Evolutionary conservation across 2,888 invertebrate species (phyloP), one percentile per base, ranked within the genome.

Genomic region (Blera fallax): DNA sequence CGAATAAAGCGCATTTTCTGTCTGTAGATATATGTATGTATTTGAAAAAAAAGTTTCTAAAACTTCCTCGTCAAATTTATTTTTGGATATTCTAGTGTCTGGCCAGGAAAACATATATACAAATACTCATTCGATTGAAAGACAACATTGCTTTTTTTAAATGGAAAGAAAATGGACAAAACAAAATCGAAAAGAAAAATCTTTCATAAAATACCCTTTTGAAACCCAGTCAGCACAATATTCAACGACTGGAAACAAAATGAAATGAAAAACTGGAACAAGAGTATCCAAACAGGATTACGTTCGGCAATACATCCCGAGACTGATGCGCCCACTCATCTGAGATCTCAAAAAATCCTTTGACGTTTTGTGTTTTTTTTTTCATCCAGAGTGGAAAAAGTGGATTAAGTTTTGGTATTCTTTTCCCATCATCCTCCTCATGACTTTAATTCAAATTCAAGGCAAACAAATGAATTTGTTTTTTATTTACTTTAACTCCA

Each of bases 401-500:
- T 14, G 29, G 29, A 62, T 62, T 29, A 45, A 43, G 27, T 48
- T 48, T 50, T 21, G 50, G 3, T n/a, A 24, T 27, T 50, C 11
- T 27, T 50, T n/a, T 27, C 5, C 62, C 62, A 45, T 45, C 29
- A n/a, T 7, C 18, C 11, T 18, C 11, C 4, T 21, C 64, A 3
- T 45, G 18, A 29, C 48, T 64, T 48, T 48, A 48, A 64, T 64
- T 48, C 45, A 62, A 45, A 62, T 16, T 45, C 45, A 64, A 64
- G 48, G 11, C 45, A 64, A 48, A 43, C 27, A 11, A 48, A 32
- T 43, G 62, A 62, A 29, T 43, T 48, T 18, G 64, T n/a, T n/a
- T 34, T 24, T 18, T 18, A 48, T 64, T 48, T 16, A 21, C 45
- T 18, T 64, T 64, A 21, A 24, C 18, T 48, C n/a, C 3, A 6